These are phyloP conservation scores for Babyrousa celebensis DNA, from an alignment of 2,797 vertebrate genomes.

Conservation along the genomic window DNA sequence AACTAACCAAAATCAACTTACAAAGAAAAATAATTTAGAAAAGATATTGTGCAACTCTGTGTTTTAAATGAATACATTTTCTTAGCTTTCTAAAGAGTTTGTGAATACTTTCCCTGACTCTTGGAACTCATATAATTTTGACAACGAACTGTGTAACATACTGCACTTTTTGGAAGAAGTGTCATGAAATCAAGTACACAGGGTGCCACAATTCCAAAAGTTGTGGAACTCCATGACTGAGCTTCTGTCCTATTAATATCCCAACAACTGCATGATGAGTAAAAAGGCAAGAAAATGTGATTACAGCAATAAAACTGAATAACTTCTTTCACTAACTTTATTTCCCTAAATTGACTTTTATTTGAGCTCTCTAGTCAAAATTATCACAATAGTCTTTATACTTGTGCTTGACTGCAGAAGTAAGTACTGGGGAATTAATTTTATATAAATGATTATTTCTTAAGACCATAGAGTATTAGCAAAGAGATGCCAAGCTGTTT, in stretches of 20 bases:
- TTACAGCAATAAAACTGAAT: background rate
- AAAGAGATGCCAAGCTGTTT: background rate
- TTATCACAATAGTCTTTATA: background rate
- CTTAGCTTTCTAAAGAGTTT: background rate
- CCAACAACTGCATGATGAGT: background rate
- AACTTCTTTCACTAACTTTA: background rate
- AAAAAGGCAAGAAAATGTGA: conserved; percentile 19
- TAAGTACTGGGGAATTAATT: background rate
- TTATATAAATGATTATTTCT: conserved; percentile 37
- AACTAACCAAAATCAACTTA: conserved; percentile 29
- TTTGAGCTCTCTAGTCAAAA: conserved; percentile 3
- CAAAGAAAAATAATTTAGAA: background rate
- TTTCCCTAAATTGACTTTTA: conserved; percentile 59
- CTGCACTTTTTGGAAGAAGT: background rate
- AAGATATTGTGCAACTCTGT: background rate
- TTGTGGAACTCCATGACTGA: conserved; percentile 18
- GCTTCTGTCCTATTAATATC: background rate
- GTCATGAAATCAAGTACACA: background rate
- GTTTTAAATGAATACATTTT: background rate
- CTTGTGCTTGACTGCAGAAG: background rate
- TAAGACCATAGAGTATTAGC: background rate
- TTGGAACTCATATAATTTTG: background rate
- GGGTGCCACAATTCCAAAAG: background rate
- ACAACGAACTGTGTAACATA: background rate
- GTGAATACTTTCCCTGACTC: background rate